Evolutionary conservation across 2,797 vertebrate genomes (phyloP).

Genomic region (Cheirogaleus major): DNA sequence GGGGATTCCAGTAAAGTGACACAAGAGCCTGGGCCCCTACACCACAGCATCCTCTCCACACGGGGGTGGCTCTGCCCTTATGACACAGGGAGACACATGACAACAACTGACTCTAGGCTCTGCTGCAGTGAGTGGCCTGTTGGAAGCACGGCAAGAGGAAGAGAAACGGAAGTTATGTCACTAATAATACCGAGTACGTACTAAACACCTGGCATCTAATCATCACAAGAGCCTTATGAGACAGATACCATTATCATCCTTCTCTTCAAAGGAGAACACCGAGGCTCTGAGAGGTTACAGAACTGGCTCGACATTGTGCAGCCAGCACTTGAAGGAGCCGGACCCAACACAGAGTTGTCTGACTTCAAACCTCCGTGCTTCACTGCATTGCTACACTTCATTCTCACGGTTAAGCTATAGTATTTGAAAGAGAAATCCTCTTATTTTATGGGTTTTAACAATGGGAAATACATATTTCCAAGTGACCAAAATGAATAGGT

Average conservation of each 20-base stretch:
- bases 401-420: neutral
- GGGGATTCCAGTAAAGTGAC: neutral
- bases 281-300: neutral
- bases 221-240: neutral
- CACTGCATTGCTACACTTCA: neutral
- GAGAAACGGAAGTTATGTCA: neutral
- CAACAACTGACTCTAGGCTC: neutral
- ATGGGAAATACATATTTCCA: neutral
- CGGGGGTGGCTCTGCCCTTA: neutral
- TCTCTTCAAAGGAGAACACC: neutral
- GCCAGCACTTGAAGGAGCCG: too few relatives aligned
- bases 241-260: neutral
- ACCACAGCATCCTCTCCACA: neutral
- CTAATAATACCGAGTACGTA: neutral
- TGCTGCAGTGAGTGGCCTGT: neutral
- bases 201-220: neutral
- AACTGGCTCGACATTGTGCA: neutral
- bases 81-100: fast-evolving
- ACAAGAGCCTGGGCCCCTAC: too few relatives aligned
- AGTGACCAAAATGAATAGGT: neutral
- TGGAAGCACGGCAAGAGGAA: neutral
- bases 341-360: neutral
- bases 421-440: neutral
- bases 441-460: neutral
- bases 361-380: neutral